Conservation (phyloP, 2,113 vertebrate genomes). For the Ciconia maguari region DNA sequence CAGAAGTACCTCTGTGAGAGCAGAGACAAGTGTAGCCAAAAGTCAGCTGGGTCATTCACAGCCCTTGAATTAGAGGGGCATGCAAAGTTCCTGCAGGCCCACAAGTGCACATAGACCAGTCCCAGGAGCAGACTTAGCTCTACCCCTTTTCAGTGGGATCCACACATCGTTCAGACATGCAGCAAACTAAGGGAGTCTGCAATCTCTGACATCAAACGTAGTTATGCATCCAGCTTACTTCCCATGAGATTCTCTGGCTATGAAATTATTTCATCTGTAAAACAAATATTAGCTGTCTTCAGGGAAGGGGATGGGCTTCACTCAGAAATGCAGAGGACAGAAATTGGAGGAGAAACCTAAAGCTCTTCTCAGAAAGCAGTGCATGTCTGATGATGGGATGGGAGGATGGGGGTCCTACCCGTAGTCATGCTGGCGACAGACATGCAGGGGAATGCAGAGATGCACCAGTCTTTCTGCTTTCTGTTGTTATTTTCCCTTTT, state of each 20-base stretch:
- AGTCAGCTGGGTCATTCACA: not conserved
- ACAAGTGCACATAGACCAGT: accelerated
- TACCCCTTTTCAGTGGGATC: not conserved
- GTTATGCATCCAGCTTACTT: accelerated
- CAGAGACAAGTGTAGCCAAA: not conserved
- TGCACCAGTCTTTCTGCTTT: not conserved
- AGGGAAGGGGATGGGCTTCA: not conserved
- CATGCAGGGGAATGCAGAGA: not conserved
- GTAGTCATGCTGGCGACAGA: not conserved
- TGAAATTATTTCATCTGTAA: not conserved
- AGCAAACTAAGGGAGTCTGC: not conserved
- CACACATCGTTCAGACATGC: not conserved
- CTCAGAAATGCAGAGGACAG: not conserved
- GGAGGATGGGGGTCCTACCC: not conserved
- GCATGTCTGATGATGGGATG: not conserved
- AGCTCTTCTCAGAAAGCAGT: not conserved
- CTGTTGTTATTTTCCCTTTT: not conserved
- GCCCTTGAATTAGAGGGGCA: not conserved
- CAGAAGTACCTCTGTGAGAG: not conserved
- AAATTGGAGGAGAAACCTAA: not conserved
- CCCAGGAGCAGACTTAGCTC: not conserved
- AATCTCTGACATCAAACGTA: not conserved
- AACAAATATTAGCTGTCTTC: not conserved
- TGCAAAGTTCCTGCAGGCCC: not conserved
- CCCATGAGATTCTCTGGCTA: not conserved